Percentiles rank a stretch among this genome's conserved stretches.
phyloP scores from a whole-genome alignment of 35 echinoderm and acorn worm species.

The Apostichopus parvimensis region DNA sequence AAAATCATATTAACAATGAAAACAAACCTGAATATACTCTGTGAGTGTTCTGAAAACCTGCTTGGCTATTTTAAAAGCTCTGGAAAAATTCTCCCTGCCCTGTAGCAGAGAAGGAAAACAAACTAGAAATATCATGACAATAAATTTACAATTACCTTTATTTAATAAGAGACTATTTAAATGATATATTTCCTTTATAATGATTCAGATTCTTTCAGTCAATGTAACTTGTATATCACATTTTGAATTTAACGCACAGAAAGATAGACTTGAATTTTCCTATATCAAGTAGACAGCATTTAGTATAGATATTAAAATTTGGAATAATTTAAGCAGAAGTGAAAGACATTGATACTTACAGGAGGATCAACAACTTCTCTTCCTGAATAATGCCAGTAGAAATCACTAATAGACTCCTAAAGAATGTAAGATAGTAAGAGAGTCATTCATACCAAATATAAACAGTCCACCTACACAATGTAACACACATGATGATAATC shows the following conservation, averaged over 20 bases:
- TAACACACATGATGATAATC: too few species aligned
- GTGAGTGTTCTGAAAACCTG: conserved; percentile 95
- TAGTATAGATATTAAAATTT: too few species aligned
- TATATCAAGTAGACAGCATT: too few species aligned
- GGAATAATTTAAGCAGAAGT: not conserved
- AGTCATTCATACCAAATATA: not conserved
- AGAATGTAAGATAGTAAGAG: conserved; percentile 11
- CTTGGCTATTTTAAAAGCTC: conserved; percentile 92
- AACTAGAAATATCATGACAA: not conserved
- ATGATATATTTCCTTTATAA: too few species aligned
- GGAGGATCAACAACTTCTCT: conserved; percentile 96
- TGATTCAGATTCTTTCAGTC: too few species aligned
- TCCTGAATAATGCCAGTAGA: conserved; percentile 99
- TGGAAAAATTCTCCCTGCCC: conserved; percentile 97
- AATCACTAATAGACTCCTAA: conserved; percentile 99
- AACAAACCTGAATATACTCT: conserved; percentile 92
- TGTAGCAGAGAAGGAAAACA: conserved; percentile 27
- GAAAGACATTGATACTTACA: conserved; percentile 48
- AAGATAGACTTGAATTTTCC: too few species aligned
- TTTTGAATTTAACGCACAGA: too few species aligned
- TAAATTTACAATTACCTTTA: too few species aligned
- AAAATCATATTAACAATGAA: too few species aligned
- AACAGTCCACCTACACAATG: too few species aligned
- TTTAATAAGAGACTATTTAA: too few species aligned
- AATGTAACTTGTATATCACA: too few species aligned